Evolutionary conservation across 1,140 invertebrate genomes (phyloP), one percentile per base, ranked within the genome.

Genomic region (Cherax destructor): DNA sequence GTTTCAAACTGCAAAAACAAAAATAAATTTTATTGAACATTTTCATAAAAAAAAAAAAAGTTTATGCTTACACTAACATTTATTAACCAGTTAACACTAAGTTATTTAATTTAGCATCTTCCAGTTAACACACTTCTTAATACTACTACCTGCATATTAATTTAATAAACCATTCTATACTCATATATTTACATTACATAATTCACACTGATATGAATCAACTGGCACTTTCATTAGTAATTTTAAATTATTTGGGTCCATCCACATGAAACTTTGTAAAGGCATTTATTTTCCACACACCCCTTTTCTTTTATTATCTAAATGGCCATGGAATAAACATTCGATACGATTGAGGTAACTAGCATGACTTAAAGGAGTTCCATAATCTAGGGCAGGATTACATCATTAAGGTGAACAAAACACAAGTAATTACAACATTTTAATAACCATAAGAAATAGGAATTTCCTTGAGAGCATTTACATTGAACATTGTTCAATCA

Each of bases 401-500:
- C 11, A 74, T 74, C n/a, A 30, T 74, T 6, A 24, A 74, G 69
- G 69, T 74, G 24, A 74, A 74, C 69, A 74, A 74, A 74, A 74
- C 69, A 74, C 69, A 30, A 74, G 69, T 74, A 74, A n/a, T 74
- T 74, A 74, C 69, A 74, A 74, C 69, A 74, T 24, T 74, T 74
- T 74, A 74, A 74, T 74, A 30, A 74, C 24, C 69, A 74, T 74
- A 74, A 74, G 69, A 74, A 74, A 74, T 16, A 65, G 61, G 69
- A n/a, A 74, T 74, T 74, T 74, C 69, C 69, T 74, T 74, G n/a
- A 74, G n/a, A 74, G 69, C 69, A 74, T 30, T 74, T 30, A 74
- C 24, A 30, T 74, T 74, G 69, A 74, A 74, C 69, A 74, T 30
- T 30, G 69, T 74, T 74, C 69, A 74, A 74, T 74, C 69, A 74